A percentile compares a stretch with the other conserved stretches of the same genome.
These are phyloP conservation scores for Spondyliosoma cantharus DNA, from an alignment of 2,797 vertebrate species.

Conservation along the genomic window DNA sequence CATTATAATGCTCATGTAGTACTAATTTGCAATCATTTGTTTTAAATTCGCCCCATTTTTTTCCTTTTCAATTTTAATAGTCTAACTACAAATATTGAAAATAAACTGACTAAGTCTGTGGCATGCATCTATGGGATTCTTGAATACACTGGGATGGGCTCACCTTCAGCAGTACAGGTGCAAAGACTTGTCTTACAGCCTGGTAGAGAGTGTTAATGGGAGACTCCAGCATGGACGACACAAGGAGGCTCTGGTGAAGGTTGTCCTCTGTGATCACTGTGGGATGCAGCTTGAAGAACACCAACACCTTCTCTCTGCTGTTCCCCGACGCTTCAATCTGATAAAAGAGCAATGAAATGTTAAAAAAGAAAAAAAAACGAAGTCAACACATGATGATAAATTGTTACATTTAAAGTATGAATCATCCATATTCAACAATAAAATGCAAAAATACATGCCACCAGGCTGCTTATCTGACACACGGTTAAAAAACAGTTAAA, in stretches of 20 bases:
- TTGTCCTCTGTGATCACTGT: constrained; percentile 95
- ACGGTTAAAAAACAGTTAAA: neutral
- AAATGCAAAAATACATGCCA: too few species aligned
- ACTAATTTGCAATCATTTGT: neutral
- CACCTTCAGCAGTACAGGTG: constrained; percentile 92
- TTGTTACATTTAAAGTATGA: neutral
- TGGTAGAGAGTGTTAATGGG: constrained; percentile 96
- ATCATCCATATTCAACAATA: too few species aligned
- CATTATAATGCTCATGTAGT: neutral
- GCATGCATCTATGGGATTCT: neutral
- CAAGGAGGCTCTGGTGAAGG: constrained; percentile 91
- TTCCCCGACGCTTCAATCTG: constrained; percentile 88
- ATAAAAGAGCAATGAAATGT: neutral
- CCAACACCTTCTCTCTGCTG: constrained; percentile 87
- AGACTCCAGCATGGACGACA: constrained; percentile 97
- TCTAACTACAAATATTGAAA: neutral
- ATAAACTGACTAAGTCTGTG: neutral
- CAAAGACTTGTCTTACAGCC: constrained; percentile 92
- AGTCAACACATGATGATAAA: neutral
- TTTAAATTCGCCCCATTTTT: neutral
- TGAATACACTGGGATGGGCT: neutral
- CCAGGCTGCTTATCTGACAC: neutral
- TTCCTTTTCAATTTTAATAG: neutral
- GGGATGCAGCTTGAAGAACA: constrained; percentile 95
- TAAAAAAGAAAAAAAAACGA: neutral